phyloP scores from a whole-genome alignment of 2,888 invertebrate genomes.

The Eilema depressum region DNA sequence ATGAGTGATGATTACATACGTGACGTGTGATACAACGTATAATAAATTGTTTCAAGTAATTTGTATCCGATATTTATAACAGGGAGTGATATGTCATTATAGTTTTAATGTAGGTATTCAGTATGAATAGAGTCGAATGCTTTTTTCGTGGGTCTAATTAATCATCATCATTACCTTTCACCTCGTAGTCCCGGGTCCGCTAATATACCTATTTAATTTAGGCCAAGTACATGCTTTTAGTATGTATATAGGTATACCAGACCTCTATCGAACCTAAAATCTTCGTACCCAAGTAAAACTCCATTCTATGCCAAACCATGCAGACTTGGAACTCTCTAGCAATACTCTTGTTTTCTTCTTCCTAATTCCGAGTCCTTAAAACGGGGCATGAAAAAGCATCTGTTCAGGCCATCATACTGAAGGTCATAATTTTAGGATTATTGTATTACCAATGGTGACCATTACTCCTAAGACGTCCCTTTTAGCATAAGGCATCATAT shows the following conservation, averaged over 20 bases:
- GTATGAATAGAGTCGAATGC: not conserved
- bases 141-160: not conserved
- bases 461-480: not conserved
- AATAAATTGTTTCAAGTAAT: conserved; percentile 25
- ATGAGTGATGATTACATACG: conserved; percentile 6
- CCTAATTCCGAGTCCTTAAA: not conserved
- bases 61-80: not conserved
- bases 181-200: too few species aligned
- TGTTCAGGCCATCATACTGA: not conserved
- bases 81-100: not conserved
- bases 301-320: too few species aligned
- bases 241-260: too few species aligned
- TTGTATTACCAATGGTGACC: not conserved
- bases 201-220: too few species aligned
- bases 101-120: not conserved
- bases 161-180: too few species aligned
- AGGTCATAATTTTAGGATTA: not conserved
- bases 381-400: not conserved
- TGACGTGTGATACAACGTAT: conserved; percentile 3
- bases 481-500: not conserved
- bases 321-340: not conserved
- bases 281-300: too few species aligned
- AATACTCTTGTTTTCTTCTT: not conserved
- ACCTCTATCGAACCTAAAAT: too few species aligned
- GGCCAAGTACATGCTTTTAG: too few species aligned